These are phyloP conservation scores for Allobates femoralis DNA, from an alignment of 2,797 vertebrate species.

Conservation along the genomic window DNA sequence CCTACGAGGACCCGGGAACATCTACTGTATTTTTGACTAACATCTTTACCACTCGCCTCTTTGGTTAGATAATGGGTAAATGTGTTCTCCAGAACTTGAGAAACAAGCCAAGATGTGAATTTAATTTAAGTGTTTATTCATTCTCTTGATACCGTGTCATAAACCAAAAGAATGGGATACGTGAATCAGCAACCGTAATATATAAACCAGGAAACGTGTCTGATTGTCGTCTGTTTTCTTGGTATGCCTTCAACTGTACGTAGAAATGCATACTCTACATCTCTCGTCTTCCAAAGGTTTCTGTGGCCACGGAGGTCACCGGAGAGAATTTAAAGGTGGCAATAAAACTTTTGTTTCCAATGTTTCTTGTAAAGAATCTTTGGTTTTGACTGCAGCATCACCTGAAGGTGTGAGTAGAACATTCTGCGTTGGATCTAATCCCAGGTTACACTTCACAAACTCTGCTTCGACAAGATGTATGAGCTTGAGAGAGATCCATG, in stretches of 20 bases:
- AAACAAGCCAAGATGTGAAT: conserved; percentile 48
- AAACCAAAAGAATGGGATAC: conserved; percentile 39
- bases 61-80: conserved; percentile 56
- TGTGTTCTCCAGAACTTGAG: conserved; percentile 58
- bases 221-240: conserved; percentile 6
- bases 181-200: conserved; percentile 34
- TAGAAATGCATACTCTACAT: neutral
- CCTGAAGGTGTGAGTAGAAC: conserved; percentile 18
- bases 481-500: neutral
- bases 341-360: conserved; percentile 24
- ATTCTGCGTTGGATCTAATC: conserved; percentile 1
- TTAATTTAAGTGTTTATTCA: conserved; percentile 51
- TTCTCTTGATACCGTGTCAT: conserved; percentile 48
- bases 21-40: conserved; percentile 54
- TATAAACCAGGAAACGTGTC: conserved; percentile 37
- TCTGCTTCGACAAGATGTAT: conserved; percentile 16
- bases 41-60: conserved; percentile 38
- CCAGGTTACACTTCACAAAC: conserved; percentile 31
- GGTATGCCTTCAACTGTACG: conserved; percentile 2
- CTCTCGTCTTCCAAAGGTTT: neutral
- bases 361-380: conserved; percentile 9
- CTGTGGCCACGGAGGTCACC: neutral
- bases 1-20: conserved; percentile 25
- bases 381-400: neutral
- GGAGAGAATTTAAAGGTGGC: conserved; percentile 25